These are phyloP conservation scores for Stenurella melanura DNA, from an alignment of 2,888 invertebrate genomes.

Conservation along the genomic window DNA sequence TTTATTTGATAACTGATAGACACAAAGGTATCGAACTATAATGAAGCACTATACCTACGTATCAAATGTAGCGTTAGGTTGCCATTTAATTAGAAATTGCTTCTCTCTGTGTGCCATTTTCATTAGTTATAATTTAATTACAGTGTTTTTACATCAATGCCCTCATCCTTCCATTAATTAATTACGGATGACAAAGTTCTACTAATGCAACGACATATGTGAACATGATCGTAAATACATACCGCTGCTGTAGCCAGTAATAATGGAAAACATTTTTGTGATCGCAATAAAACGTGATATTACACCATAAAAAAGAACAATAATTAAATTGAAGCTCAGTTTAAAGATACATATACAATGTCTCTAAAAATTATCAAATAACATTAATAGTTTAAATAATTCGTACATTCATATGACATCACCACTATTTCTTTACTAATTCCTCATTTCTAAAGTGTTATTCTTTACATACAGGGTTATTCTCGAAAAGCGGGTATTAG, in stretches of 20 bases:
- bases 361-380: no score
- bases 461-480: no score
- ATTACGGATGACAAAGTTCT: not conserved
- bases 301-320: not conserved
- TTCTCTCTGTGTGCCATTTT: not conserved
- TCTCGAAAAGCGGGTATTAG: no score
- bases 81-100: not conserved
- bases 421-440: no score
- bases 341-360: no score
- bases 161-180: not conserved
- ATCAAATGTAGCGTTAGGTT: not conserved
- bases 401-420: no score
- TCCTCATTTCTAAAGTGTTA: no score
- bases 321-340: not conserved
- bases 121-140: slow-evolving; percentile 4
- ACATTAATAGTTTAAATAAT: no score
- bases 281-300: not conserved
- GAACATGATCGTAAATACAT: not conserved
- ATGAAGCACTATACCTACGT: not conserved
- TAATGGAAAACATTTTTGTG: not conserved
- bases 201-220: not conserved
- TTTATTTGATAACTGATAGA: no score
- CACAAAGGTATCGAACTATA: no score
- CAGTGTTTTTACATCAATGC: slow-evolving; percentile 1
- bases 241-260: not conserved